Evolutionary conservation across 2,888 invertebrate species (phyloP), one percentile per base, ranked within the genome.

Genomic region (Nomada lathburiana): DNA sequence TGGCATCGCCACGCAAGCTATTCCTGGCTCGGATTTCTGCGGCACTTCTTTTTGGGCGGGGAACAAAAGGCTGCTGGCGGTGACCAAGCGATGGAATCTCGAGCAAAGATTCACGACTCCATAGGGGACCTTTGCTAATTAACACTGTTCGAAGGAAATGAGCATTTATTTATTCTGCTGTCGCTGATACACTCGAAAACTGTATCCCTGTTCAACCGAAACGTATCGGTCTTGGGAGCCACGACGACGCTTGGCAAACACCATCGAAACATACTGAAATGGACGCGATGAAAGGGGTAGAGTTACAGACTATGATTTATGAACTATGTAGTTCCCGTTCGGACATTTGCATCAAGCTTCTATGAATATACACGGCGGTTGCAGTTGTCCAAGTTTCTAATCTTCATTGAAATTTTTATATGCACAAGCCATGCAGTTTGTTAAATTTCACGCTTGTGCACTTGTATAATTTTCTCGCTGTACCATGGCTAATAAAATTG

Each of bases 1-100:
- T 87, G 86, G 85, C 86, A 75, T 65, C 55, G 69, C 72, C 29
- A 69, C 59, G 59, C 74, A 16, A 67, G 84, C 76, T 87, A 87
- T 87, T 87, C 84, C 84, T 75, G 76, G 78, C 82, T 20, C 20
- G 79, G 60, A 57, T 70, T 76, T 76, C 71, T 74, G 73, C 44
- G 11, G 42, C 57, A 50, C 78, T 84, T 79, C 80, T 70, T 78
- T 73, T 82, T 70, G 64, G 64, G 42, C 18, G 47, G 70, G 52
- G 60, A 84, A 84, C 78, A 79, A 86, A 77, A 79, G 70, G 70
- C 77, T 57, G 55, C 42, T 44, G 26, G 52, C 69, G 63, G 52
- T 60, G 59, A 50, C 47, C 64, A 29, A 42, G 72, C 26, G 68
- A 47, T 36, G 36, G 36, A 36, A n/a, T n/a, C n/a, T n/a, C n/a